phyloP scores from a whole-genome alignment of 64 coral and sea anemone species.

The Actinia tenebrosa region DNA sequence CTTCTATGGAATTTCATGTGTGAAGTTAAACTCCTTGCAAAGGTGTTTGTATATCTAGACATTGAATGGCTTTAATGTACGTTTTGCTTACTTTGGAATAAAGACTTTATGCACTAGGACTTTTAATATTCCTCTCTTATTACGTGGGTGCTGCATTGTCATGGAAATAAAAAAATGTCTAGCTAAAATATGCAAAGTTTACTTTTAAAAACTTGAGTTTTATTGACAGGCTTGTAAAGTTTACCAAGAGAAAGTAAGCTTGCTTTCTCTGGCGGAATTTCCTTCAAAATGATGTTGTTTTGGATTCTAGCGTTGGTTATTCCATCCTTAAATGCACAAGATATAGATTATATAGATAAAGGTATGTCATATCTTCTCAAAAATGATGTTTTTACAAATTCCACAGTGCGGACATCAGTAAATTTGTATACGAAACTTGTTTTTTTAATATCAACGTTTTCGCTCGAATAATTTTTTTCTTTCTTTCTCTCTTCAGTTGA shows the following conservation, averaged over 20 bases:
- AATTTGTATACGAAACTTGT: background rate
- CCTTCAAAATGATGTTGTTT: background rate
- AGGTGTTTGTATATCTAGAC: background rate
- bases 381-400: background rate
- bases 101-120: background rate
- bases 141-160: background rate
- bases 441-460: background rate
- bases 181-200: conserved; percentile 8
- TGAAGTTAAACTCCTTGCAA: background rate
- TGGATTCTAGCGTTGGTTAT: background rate
- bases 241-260: background rate
- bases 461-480: background rate
- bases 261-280: background rate
- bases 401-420: background rate
- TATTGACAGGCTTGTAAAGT: background rate
- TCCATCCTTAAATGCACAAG: background rate
- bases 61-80: background rate
- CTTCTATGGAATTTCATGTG: background rate
- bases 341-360: background rate
- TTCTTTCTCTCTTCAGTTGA: no score
- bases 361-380: background rate
- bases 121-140: background rate
- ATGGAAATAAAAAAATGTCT: background rate
- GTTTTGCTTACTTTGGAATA: background rate
- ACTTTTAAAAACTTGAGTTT: background rate